phyloP scores from a whole-genome alignment of 2,113 vertebrate species.

The Motacilla alba region DNA sequence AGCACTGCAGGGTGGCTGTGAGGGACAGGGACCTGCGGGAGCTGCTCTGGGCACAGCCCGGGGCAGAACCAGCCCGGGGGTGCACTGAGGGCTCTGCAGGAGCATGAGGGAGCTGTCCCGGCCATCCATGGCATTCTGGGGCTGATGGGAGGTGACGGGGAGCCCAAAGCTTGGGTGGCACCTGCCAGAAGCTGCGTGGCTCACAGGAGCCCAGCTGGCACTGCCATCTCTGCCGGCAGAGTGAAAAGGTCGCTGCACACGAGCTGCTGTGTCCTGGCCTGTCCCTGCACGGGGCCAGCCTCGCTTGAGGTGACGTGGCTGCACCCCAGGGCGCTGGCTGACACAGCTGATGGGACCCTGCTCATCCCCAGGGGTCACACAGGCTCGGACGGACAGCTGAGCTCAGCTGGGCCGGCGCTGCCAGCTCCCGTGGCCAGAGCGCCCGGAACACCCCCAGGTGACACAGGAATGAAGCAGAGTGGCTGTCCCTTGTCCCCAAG shows the following conservation, averaged over 20 bases:
- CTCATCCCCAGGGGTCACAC: not conserved
- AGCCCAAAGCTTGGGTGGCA: rapidly evolving
- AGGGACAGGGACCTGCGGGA: not conserved
- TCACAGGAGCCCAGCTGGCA: not conserved
- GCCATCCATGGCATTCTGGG: rapidly evolving
- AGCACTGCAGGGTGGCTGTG: rapidly evolving
- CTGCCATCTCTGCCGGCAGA: not conserved
- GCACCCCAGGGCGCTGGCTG: rapidly evolving
- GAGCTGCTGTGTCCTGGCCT: not conserved
- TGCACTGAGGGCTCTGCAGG: not conserved
- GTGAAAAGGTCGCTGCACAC: not conserved
- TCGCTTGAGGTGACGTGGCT: not conserved
- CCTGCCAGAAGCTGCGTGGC: not conserved
- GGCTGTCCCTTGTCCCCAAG: not conserved
- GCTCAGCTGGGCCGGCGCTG: rapidly evolving
- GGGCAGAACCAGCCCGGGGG: rapidly evolving
- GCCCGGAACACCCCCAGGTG: not conserved
- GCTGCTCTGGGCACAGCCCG: not conserved
- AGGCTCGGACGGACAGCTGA: not conserved
- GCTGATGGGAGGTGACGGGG: not conserved
- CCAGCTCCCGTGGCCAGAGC: no score
- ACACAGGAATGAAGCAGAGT: rapidly evolving
- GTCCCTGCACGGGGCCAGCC: rapidly evolving
- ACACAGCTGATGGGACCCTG: rapidly evolving
- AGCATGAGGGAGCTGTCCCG: not conserved